Evolutionary conservation across 2,888 invertebrate species (phyloP), one percentile per base, ranked within the genome.

Genomic region (Drosophila greeni): DNA sequence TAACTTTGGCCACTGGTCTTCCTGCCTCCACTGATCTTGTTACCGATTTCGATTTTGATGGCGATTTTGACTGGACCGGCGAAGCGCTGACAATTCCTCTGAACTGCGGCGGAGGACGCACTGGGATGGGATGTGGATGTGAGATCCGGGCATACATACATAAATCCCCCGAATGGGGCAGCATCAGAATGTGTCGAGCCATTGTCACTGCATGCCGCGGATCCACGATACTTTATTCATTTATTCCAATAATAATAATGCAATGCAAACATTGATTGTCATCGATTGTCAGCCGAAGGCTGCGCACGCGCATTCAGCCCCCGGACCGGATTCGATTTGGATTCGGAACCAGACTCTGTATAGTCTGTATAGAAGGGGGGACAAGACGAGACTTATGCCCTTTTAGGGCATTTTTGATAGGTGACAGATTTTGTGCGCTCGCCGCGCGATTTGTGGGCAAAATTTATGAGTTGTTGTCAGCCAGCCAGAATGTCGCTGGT

Each of bases 211-310:
- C 82, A 84, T 85, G 83, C 75, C 73, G 71, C 68, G 59, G 68
- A 68, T 66, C 59, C 61, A 76, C 54, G 78, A 84, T 85, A 85
- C 81, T 85, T 86, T 86, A 86, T 86, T 86, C 86, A 86, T 86
- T 81, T 86, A 86, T 86, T 86, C 86, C 86, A 86, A 86, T 86
- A 85, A 84, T 84, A 86, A 85, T 83, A 86, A 86, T 86, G 85
- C 83, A 86, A 86, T 86, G 86, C 86, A 85, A 86, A 86, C 84
- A 85, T 86, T 85, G 86, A 86, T 86, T 86, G 85, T 82, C 86
- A 86, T 86, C 86, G 85, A 84, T 85, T 84, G 84, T 82, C 77
- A 79, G 60, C 60, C 58, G 75, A 66, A 61, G 68, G 57, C 66
- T 72, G 80, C 69, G 74, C 81, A 76, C 81, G 78, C 81, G 81